Base-by-base conservation (phyloP, 2,888 invertebrate species). In the Thera obeliscata region DNA sequence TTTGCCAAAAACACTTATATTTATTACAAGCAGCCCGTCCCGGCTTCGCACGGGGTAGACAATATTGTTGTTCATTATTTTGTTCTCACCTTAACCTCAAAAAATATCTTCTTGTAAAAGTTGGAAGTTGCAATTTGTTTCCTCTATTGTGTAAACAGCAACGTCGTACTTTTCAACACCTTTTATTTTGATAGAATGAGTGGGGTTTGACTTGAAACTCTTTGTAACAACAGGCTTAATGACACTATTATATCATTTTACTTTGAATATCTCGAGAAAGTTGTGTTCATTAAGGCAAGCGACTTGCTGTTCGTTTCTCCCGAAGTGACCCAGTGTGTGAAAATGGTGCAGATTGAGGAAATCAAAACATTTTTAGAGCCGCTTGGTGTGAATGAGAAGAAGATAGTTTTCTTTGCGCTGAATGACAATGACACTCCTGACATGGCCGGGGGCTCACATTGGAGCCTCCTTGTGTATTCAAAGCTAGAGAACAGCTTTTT, bases 211-310 rank as follows among this genome's bases (percentile, higher is more conserved):
- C n/a, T n/a, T n/a, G n/a, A n/a, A n/a, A n/a, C 22, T 6, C 38
- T 6, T 38, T 38, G 6, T 1, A 38, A 38, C 38, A 38, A 38
- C 38, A 38, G 99, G 99, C 92, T 99, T n/a, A 99, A 98, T 87
- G 99, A 99, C 87, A 97, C 96, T 64, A 89, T 98, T 49, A 97
- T 99, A 82, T 97, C 97, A 73, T 99, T 99, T 93, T 98, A 97
- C 89, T 98, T 98, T 86, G 98, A 98, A 93, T 98, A 98, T 87
- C 94, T 98, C 78, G 96, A 97, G 83, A 95, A 95, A 77, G 94
- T 95, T 58, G 90, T 95, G 72, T 97, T 96, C 84, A 92, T 88
- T 82, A 91, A 91, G 64, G 90, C 94, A 75, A 89, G 87, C 66
- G 94, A 95, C 72, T 84, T 98, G 65, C 90, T 97, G 46, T 97